Conservation (phyloP, 2,113 vertebrate genomes). For the Thinocorus orbignyianus region DNA sequence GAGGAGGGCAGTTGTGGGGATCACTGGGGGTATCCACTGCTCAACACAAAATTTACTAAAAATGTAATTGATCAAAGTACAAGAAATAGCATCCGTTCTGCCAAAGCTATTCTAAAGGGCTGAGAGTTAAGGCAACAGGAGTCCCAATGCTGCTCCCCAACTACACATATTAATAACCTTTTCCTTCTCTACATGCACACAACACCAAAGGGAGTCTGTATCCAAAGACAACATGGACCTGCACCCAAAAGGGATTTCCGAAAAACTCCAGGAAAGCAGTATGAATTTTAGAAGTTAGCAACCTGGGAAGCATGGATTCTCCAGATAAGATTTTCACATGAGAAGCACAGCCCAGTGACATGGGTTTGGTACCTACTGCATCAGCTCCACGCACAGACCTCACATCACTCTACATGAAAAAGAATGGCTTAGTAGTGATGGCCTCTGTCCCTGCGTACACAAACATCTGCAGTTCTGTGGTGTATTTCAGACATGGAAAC, state of each 20-base stretch:
- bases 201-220: not conserved
- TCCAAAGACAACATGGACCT: not conserved
- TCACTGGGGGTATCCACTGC: not conserved
- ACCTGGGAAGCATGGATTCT: not conserved
- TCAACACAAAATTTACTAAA: not conserved
- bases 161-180: not conserved
- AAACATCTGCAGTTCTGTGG: not conserved
- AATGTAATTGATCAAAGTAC: not conserved
- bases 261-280: not conserved
- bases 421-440: not conserved
- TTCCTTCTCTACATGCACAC: not conserved
- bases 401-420: not conserved
- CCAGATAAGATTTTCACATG: not conserved
- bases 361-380: not conserved
- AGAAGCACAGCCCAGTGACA: not conserved
- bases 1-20: not conserved
- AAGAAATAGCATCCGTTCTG: not conserved
- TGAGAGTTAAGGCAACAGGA: not conserved
- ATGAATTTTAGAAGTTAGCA: not conserved
- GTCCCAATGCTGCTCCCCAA: not conserved
- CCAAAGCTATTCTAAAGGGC: not conserved
- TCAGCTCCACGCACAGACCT: not conserved
- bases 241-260: not conserved
- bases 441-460: not conserved
- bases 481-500: not conserved